phyloP scores from a whole-genome alignment of 2,888 invertebrate genomes.

The Archaeoteleia sp. region DNA sequence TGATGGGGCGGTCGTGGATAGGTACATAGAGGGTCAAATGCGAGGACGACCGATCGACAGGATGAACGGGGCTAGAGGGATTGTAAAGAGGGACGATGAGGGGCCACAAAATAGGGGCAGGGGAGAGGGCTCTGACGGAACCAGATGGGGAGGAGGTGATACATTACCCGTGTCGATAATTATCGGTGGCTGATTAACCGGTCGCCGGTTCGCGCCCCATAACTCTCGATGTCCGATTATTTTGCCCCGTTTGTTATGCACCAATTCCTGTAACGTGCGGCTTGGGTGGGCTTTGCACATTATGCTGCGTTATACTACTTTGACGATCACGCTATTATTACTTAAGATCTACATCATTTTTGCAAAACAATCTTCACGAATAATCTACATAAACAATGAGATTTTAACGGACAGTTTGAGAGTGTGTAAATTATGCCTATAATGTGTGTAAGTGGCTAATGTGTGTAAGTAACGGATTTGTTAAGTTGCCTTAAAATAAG shows the following conservation, averaged over 20 bases:
- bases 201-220: conserved; percentile 75
- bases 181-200: conserved; percentile 75
- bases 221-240: conserved; percentile 75
- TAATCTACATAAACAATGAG: too few relatives aligned
- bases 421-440: too few relatives aligned
- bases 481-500: too few relatives aligned
- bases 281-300: conserved; percentile 37
- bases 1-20: conserved; percentile 38
- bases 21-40: conserved; percentile 52
- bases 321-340: conserved; percentile 15
- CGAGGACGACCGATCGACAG: conserved; percentile 52
- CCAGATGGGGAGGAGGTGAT: conserved; percentile 66
- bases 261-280: conserved; percentile 68
- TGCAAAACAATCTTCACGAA: too few relatives aligned
- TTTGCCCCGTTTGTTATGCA: conserved; percentile 73
- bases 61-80: conserved; percentile 45
- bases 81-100: conserved; percentile 51
- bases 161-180: conserved; percentile 75
- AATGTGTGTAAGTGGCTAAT: too few relatives aligned
- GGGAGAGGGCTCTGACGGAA: conserved; percentile 46
- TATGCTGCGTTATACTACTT: conserved; percentile 34
- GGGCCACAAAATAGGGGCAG: conserved; percentile 46
- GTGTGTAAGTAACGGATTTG: too few relatives aligned
- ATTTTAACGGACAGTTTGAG: too few relatives aligned
- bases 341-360: conserved; percentile 5